Evolutionary conservation across 2,113 vertebrate genomes (phyloP).

Genomic region (Cinclus mexicanus): DNA sequence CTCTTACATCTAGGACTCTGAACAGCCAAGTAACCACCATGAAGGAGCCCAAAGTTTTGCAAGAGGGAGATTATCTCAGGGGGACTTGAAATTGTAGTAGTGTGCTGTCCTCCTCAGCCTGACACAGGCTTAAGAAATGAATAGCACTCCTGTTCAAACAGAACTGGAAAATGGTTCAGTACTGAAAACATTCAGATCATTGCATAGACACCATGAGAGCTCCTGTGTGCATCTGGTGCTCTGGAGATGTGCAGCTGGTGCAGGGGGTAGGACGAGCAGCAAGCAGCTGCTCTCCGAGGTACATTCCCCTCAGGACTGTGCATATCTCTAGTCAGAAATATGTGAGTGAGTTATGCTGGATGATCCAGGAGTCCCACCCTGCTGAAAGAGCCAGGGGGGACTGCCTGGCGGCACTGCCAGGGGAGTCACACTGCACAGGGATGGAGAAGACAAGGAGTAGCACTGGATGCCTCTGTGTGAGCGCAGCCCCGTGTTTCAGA

Average conservation of each 20-base stretch:
- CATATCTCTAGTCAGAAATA: conserved; percentile 45
- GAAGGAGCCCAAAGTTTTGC: background rate
- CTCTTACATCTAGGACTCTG: background rate
- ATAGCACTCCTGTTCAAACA: background rate
- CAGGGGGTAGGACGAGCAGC: background rate
- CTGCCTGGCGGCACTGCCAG: background rate
- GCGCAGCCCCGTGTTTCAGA: background rate
- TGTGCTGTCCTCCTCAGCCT: background rate
- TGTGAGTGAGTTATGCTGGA: conserved; percentile 14
- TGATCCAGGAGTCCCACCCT: conserved; percentile 23
- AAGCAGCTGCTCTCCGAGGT: conserved; percentile 62
- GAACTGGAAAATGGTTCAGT: background rate
- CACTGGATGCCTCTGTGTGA: background rate
- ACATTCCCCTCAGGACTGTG: background rate
- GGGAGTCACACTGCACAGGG: background rate
- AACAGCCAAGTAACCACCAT: background rate
- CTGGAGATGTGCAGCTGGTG: conserved; percentile 45
- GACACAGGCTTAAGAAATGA: background rate
- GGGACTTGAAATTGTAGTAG: background rate
- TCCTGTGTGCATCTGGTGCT: conserved; percentile 16
- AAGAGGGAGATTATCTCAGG: background rate
- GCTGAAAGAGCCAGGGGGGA: background rate
- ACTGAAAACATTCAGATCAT: background rate
- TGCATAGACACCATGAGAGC: background rate
- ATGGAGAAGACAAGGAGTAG: background rate